phyloP scores from a whole-genome alignment of 2,888 invertebrate genomes.

The Drosophila anomalipes region DNA sequence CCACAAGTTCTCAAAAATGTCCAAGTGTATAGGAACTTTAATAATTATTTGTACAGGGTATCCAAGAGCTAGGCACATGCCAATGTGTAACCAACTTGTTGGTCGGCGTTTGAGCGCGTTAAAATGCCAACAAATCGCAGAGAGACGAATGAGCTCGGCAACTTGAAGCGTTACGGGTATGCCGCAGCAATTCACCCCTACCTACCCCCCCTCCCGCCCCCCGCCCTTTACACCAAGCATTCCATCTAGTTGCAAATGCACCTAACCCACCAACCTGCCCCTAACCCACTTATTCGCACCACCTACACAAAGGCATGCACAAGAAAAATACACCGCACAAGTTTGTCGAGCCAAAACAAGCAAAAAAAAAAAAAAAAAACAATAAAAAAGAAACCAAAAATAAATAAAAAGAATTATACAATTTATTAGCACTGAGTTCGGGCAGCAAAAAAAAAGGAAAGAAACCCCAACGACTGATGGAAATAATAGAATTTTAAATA shows the following conservation, averaged over 20 bases:
- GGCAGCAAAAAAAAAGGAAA: slow-evolving; percentile 5
- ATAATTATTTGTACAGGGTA: slow-evolving; percentile 13
- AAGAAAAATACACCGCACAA: slow-evolving; percentile 58
- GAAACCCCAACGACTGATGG: slow-evolving; percentile 23
- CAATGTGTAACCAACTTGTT: slow-evolving; percentile 24
- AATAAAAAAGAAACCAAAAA: slow-evolving; percentile 15
- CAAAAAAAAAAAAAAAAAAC: slow-evolving; percentile 18
- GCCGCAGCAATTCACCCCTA: slow-evolving; percentile 65
- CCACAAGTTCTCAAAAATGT: not conserved
- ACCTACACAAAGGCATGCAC: slow-evolving; percentile 43
- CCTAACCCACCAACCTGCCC: not conserved
- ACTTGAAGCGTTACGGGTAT: slow-evolving; percentile 81
- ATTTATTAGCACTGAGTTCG: slow-evolving; percentile 60
- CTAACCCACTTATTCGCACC: slow-evolving; percentile 11
- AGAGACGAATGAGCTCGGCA: slow-evolving; percentile 79
- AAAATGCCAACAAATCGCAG: slow-evolving; percentile 82
- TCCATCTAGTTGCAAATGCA: not conserved
- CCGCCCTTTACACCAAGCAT: not conserved
- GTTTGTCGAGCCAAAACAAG: slow-evolving; percentile 61
- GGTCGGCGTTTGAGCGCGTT: slow-evolving; percentile 59
- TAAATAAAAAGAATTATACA: slow-evolving; percentile 55
- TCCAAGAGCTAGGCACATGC: not conserved
- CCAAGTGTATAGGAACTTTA: not conserved
- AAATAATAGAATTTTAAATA: slow-evolving; percentile 66
- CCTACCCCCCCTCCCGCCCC: too few species aligned